Percentiles rank a stretch among this genome's conserved stretches.
Evolutionary conservation across 2,113 vertebrate genomes (phyloP).

Genomic region (Craseonycteris thonglongyai): DNA sequence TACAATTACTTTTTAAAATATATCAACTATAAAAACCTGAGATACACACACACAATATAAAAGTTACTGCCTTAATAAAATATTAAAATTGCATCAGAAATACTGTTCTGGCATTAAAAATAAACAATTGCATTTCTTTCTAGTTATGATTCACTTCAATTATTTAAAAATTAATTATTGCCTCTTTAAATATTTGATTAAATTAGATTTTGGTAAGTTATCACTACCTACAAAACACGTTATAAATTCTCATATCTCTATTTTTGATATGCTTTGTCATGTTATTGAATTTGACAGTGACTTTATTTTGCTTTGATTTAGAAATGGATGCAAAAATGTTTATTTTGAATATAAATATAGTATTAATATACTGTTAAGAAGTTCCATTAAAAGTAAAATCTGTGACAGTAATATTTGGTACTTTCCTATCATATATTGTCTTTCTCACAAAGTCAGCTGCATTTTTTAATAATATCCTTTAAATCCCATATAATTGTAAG

Average conservation of each 20-base stretch:
- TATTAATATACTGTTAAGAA: not conserved
- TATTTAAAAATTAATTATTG: conserved; percentile 86
- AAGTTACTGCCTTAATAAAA: conserved; percentile 80
- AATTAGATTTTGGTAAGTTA: conserved; percentile 81
- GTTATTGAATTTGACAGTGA: conserved; percentile 61
- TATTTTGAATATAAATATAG: conserved; percentile 62
- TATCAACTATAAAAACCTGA: conserved; percentile 69
- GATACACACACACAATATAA: conserved; percentile 65
- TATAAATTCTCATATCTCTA: conserved; percentile 71
- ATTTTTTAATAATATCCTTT: not conserved
- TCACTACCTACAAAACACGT: conserved; percentile 70
- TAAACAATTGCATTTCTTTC: conserved; percentile 82
- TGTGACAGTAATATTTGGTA: not conserved
- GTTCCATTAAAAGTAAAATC: not conserved
- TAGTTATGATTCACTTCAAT: conserved; percentile 80
- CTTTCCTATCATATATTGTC: not conserved
- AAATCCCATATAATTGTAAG: not conserved
- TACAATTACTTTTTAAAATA: conserved; percentile 54
- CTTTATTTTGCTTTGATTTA: conserved; percentile 38
- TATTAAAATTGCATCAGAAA: conserved; percentile 84
- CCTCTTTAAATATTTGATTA: conserved; percentile 85
- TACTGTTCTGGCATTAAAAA: conserved; percentile 83
- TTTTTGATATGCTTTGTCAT: conserved; percentile 71
- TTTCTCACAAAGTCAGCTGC: not conserved
- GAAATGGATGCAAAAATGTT: no score